Evolutionary conservation across 2,113 vertebrate genomes (phyloP), one percentile per base, ranked within the genome.

Genomic region (Nansenia antarctica): DNA sequence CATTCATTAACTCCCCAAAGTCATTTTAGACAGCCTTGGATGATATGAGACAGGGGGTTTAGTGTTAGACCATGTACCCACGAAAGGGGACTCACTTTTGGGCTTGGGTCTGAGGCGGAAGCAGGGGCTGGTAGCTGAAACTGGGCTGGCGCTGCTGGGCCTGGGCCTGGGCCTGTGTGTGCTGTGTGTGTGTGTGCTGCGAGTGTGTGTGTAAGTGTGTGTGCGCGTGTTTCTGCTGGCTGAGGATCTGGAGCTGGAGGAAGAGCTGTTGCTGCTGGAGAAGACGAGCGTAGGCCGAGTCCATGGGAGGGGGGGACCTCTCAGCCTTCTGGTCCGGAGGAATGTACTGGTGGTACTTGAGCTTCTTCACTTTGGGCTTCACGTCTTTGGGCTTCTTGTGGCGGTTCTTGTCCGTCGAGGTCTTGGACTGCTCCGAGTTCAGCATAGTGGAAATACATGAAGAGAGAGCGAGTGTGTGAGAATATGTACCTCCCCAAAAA

Each of bases 291-390:
- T 99, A 99, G 5, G 98, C 96, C 0, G 97, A 96, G 84, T 99
- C 98, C 98, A 99, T 99, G 77, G 96, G 96, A 0, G 97, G 96
- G 27, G 97, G 96, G 1, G 96, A 98, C 82, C 96, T 97, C 87
- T 99, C 97, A 0, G 93, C 94, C 84, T 99, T 99, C 92, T 99
- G 98, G 86, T 99, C 97, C 0, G 98, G 98, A 15, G 98, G 98
- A 80, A 99, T 98, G 87, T 99, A 99, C 89, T 99, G 98, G 81
- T 99, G 98, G 74, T 99, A 99, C 72, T 99, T 99, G n/a, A 99
- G 94, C 83, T 99, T 99, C 90, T 97, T 98, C 84, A 99, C 97
- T 79, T 99, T 99, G 0, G 97, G 97, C 82, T 98, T 99, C 84
- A 95, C 92, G 80, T 99, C 98, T 86, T 99, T 99, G 79, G 96